Evolutionary conservation across 2,888 invertebrate genomes (phyloP).

Genomic region (Lysandra coridon): DNA sequence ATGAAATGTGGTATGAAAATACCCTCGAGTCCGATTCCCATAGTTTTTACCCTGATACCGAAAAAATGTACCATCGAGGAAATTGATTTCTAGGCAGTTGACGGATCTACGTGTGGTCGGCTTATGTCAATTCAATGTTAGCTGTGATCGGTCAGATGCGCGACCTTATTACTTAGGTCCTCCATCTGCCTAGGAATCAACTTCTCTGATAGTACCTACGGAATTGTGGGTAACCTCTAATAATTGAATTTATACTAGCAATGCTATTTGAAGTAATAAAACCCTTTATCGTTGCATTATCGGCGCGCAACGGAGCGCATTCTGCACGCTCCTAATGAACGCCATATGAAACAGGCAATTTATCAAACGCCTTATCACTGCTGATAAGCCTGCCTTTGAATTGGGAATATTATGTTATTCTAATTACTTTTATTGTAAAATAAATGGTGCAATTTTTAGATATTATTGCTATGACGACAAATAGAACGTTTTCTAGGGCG

Average conservation of each 20-base stretch:
- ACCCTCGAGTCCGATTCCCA: no score
- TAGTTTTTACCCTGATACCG: no score
- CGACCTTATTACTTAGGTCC: no score
- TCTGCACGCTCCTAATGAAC: conserved; percentile 78
- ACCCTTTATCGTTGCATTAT: conserved; percentile 71
- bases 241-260: not conserved
- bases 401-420: conserved; percentile 13
- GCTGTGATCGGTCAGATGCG: no score
- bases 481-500: not conserved
- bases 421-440: not conserved
- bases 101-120: no score
- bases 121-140: no score
- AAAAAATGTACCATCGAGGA: no score
- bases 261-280: conserved; percentile 73
- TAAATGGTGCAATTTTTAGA: conserved; percentile 3
- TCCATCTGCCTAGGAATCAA: no score
- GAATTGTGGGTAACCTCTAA: not conserved
- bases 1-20: no score
- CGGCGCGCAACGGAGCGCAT: conserved; percentile 76
- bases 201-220: no score
- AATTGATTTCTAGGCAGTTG: no score
- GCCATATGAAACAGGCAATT: conserved; percentile 80
- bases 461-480: conserved; percentile 7
- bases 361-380: conserved; percentile 78
- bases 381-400: conserved; percentile 60